These are phyloP conservation scores for Antrozous pallidus DNA, from an alignment of 2,797 vertebrate species.

Conservation along the genomic window DNA sequence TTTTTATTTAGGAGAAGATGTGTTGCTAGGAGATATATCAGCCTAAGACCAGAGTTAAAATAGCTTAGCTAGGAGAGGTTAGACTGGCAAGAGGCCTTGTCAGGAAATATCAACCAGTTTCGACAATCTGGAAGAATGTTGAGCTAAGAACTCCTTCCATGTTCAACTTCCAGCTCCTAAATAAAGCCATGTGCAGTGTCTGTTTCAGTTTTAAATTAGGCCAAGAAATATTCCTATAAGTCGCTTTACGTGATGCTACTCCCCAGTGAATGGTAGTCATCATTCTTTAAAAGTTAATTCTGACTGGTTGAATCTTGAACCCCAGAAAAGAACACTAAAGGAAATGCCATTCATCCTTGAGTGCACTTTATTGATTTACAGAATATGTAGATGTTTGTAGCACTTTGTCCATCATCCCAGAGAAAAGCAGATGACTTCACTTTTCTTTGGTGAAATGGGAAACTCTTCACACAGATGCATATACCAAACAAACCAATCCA, in stretches of 20 bases:
- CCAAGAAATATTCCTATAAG: slow-evolving; percentile 22
- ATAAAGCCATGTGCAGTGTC: slow-evolving; percentile 44
- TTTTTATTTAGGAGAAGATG: slow-evolving; percentile 54
- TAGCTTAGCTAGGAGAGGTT: slow-evolving; percentile 50
- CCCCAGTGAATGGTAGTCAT: slow-evolving; percentile 3
- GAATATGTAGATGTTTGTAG: not conserved
- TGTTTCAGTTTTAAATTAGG: slow-evolving; percentile 45
- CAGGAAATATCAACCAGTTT: slow-evolving; percentile 56
- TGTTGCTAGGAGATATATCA: slow-evolving; percentile 48
- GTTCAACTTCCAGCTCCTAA: slow-evolving; percentile 16
- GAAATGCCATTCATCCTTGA: not conserved
- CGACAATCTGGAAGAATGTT: slow-evolving; percentile 20
- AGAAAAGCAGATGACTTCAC: not conserved
- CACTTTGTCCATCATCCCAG: not conserved
- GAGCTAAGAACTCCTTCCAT: slow-evolving; percentile 46
- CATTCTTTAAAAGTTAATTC: not conserved
- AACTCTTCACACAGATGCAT: not conserved
- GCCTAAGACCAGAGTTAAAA: slow-evolving; percentile 55
- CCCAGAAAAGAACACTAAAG: not conserved
- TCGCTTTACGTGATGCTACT: slow-evolving; percentile 30
- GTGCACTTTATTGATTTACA: not conserved
- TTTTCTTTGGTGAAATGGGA: not conserved
- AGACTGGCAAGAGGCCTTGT: slow-evolving; percentile 45
- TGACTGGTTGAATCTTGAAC: not conserved
- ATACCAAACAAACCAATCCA: not conserved